Base-by-base conservation (phyloP, 2,888 invertebrate genomes). In the Azorinus chamasolen region DNA sequence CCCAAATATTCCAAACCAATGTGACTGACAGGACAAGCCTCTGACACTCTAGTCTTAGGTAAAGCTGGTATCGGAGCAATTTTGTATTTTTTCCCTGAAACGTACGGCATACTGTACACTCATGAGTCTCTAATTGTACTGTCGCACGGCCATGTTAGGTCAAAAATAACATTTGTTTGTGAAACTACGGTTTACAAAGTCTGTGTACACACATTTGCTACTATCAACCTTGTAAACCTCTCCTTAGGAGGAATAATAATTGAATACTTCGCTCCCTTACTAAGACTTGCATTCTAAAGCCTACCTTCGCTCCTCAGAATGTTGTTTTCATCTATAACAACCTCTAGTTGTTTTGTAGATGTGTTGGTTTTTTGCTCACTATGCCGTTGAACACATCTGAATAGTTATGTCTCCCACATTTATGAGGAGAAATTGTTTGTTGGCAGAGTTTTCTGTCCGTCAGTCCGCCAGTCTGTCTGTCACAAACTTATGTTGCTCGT, bases 11-110 rank as follows among this genome's bases (percentile, higher is more conserved):
- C 72, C 2, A 72, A 14, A 27, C 72, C 72, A 8, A 50, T 61
- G 14, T 25, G 32, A 45, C 58, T 20, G 39, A 70, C 70, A 6
- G 75, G 70, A 20, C 25, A 4, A 1, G 64, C 6, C 32, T 75
- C 61, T 14, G 53, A 39, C 4, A 75, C 65, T 25, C 75, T 43
- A 2, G 16, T 46, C 24, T 43, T 45, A 18, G 75, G 65, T 27
- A 70, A 61, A 14, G 70, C 70, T 18, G 75, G 50, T 55, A 75
- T 62, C 2, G 27, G 5, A 4, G 75, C 70, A 69, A 76, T 76
- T 64, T 46, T 54, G 18, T 69, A n/a, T n/a, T n/a, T n/a, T n/a
- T n/a, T n/a, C n/a, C n/a, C n/a, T n/a, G n/a, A n/a, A n/a, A n/a
- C n/a, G 51, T n/a, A 20, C 65, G 62, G 48, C 69, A 75, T 10